phyloP scores from a whole-genome alignment of 2,888 invertebrate genomes.

The Pammene fasciana region DNA sequence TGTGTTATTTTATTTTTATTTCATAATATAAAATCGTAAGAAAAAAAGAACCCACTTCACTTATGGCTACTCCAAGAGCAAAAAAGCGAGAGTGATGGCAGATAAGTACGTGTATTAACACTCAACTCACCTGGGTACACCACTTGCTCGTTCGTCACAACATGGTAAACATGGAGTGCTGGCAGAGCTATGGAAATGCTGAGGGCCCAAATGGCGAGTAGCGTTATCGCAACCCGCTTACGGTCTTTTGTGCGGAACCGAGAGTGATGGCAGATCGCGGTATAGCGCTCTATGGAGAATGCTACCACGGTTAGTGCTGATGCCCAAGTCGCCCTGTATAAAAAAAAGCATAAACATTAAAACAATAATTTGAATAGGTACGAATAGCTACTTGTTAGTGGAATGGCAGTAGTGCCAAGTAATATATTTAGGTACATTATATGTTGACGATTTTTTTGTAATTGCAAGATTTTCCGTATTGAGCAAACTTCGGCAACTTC shows the following conservation, averaged over 20 bases:
- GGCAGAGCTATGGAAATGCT: conserved; percentile 9
- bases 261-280: conserved; percentile 41
- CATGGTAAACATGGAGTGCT: not conserved
- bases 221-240: conserved; percentile 32
- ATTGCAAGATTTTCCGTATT: too few species aligned
- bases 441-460: too few species aligned
- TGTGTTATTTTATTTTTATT: too few species aligned
- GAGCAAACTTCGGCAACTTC: too few species aligned
- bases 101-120: not conserved
- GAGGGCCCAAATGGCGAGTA: conserved; percentile 29
- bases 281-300: conserved; percentile 43
- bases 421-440: too few species aligned
- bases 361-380: too few species aligned
- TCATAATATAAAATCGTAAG: too few species aligned
- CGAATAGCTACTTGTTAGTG: too few species aligned
- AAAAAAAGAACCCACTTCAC: too few species aligned
- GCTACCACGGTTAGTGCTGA: conserved; percentile 43
- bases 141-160: not conserved
- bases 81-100: too few species aligned
- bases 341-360: not conserved
- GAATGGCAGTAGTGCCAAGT: too few species aligned
- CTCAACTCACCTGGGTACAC: conserved; percentile 8
- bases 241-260: not conserved
- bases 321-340: conserved; percentile 39
- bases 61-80: too few species aligned